Evolutionary conservation across 1,140 invertebrate species (phyloP).

Genomic region (Maconellicoccus hirsutus): DNA sequence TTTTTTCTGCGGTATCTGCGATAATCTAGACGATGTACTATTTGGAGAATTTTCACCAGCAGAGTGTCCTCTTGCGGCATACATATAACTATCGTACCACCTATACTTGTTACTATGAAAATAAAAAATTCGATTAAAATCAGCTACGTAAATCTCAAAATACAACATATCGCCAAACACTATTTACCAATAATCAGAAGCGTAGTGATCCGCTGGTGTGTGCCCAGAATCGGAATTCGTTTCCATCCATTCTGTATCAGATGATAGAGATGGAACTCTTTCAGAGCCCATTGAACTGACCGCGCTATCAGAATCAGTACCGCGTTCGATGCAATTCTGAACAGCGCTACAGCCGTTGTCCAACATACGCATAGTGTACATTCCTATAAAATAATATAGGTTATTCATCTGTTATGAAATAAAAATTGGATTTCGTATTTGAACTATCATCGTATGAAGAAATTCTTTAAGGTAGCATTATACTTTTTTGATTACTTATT

Average conservation of each 20-base stretch:
- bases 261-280: conserved; percentile 70
- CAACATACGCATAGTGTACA: conserved; percentile 75
- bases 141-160: neutral
- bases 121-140: neutral
- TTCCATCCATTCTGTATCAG: conserved; percentile 81
- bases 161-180: conserved; percentile 11
- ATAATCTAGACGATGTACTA: conserved; percentile 32
- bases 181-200: conserved; percentile 23
- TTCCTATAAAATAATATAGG: conserved; percentile 38
- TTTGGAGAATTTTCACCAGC: conserved; percentile 25
- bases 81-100: conserved; percentile 61
- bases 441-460: neutral
- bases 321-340: conserved; percentile 28
- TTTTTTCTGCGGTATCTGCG: conserved; percentile 77
- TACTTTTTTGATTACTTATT: too few species aligned
- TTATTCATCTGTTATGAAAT: too few species aligned
- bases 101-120: conserved; percentile 49
- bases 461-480: too few species aligned
- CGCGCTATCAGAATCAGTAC: conserved; percentile 53
- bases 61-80: conserved; percentile 39
- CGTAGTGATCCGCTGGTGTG: conserved; percentile 29
- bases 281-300: conserved; percentile 85
- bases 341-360: conserved; percentile 37
- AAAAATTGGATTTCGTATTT: neutral
- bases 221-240: conserved; percentile 69